Base-by-base conservation (phyloP, 2,113 vertebrate species). In the Trinectes maculatus region DNA sequence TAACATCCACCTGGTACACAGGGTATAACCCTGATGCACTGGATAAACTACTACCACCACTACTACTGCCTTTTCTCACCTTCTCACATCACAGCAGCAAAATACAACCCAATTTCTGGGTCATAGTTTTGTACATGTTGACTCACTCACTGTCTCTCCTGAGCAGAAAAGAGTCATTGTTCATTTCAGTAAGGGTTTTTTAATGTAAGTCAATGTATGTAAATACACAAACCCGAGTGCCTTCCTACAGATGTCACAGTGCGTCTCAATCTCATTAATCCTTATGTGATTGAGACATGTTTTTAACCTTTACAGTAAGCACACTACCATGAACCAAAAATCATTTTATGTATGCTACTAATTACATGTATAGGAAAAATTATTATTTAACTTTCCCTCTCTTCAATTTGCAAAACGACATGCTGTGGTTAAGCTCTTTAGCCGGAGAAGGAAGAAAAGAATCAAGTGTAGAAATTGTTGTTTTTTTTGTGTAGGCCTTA, bases 401-500 rank as follows among this genome's bases (percentile, higher is more conserved):
- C 19, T 28, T 26, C 48, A 33, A 44, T 49, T 46, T 65, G 25
- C 2, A 39, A 60, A 44, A 5, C 42, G 24, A 18, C 6, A 8
- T 37, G 18, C 13, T 0, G 12, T 29, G 8, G 46, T 26, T 12
- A 49, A 61, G 24, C 18, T 47, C 8, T 40, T 77, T 6, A 29
- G 28, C 24, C 66, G 16, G 39, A 48, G 26, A 31, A 34, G n/a
- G 26, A 47, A 49, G 9, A 39, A 28, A 19, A 37, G 31, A 61
- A 25, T 7, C 0, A 3, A 8, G 1, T n/a, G 13, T 51, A 22
- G 18, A 67, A 65, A 52, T 31, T 37, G 33, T 9, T 44, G 8
- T 44, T 34, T 43, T 78, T 64, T 65, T 47, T 29, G 19, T 31
- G 64, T 16, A 48, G 13, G 22, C 46, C 24, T n/a, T 16, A 60